These are phyloP conservation scores for Dicyrtoma fusca DNA, from an alignment of 2,888 invertebrate species.

Conservation along the genomic window DNA sequence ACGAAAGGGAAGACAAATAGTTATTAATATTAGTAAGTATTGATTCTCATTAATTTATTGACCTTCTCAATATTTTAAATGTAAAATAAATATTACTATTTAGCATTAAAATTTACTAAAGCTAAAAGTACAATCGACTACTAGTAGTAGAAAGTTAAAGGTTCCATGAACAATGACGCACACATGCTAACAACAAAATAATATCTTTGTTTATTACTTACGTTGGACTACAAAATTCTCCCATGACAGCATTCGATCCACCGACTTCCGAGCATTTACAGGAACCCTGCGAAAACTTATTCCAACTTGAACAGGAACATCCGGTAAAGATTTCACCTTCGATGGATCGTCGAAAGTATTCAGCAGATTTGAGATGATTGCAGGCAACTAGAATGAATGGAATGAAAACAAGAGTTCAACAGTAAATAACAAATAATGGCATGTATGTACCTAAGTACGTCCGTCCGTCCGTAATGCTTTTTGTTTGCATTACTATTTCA, in stretches of 20 bases:
- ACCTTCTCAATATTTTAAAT: too few species aligned
- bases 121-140: too few species aligned
- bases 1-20: too few species aligned
- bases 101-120: too few species aligned
- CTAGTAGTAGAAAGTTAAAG: too few species aligned
- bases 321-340: constrained; percentile 42
- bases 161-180: not conserved
- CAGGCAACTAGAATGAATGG: constrained; percentile 50
- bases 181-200: not conserved
- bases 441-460: too few species aligned
- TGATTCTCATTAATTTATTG: not conserved
- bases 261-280: constrained; percentile 38
- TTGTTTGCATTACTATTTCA: too few species aligned
- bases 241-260: constrained; percentile 31
- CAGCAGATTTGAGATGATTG: constrained; percentile 51
- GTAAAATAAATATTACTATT: too few species aligned
- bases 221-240: constrained; percentile 32
- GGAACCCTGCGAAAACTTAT: constrained; percentile 35
- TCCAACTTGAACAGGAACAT: constrained; percentile 47
- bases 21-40: too few species aligned
- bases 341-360: constrained; percentile 48
- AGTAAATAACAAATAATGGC: too few species aligned
- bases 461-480: too few species aligned
- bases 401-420: too few species aligned
- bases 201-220: constrained; percentile 4